phyloP scores from a whole-genome alignment of 2,113 vertebrate species.

The Mohoua ochrocephala region DNA sequence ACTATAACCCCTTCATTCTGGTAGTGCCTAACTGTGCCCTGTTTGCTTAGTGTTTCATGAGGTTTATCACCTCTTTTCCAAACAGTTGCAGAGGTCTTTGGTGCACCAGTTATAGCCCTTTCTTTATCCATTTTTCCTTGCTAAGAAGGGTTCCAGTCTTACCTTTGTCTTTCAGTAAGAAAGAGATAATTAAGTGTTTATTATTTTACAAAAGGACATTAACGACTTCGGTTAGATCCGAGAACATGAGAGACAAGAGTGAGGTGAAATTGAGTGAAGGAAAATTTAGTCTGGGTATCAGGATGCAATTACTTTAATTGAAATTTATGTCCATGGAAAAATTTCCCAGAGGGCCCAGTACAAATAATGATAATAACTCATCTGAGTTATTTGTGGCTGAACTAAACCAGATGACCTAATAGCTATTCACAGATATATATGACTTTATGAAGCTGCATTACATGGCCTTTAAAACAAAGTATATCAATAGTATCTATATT shows the following conservation, averaged over 20 bases:
- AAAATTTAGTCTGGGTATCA: constrained; percentile 29
- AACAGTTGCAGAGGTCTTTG: background rate
- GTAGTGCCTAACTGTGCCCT: background rate
- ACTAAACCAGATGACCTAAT: constrained; percentile 27
- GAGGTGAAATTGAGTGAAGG: constrained; percentile 23
- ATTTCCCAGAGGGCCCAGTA: background rate
- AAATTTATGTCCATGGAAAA: constrained; percentile 27
- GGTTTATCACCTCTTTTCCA: background rate
- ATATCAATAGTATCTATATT: background rate
- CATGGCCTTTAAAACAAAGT: background rate
- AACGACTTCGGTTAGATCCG: background rate
- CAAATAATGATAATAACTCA: constrained; percentile 36
- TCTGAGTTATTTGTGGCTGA: constrained; percentile 21
- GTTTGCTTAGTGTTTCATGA: background rate
- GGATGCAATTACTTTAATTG: constrained; percentile 31
- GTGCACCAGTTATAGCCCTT: background rate
- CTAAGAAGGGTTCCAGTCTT: background rate
- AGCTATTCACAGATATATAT: background rate
- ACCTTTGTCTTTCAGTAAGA: background rate
- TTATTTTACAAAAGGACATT: background rate
- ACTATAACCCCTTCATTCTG: background rate
- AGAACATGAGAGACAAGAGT: background rate
- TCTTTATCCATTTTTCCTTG: background rate
- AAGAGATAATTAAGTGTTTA: background rate
- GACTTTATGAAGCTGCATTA: background rate